phyloP scores from a whole-genome alignment of 2,113 vertebrate genomes.

The Stegastes partitus region DNA sequence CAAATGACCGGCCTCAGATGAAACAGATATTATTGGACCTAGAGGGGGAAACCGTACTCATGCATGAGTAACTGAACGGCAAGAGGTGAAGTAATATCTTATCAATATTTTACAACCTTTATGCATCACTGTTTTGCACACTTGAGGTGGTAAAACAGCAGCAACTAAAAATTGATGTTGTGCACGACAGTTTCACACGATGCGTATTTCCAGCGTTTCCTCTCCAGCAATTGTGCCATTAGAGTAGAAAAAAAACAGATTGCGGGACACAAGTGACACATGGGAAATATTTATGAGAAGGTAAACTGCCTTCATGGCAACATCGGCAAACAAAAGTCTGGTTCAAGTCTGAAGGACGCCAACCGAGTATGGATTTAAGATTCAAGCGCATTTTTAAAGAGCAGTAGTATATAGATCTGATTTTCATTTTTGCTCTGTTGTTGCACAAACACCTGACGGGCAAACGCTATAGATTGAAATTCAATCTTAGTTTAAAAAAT shows the following conservation, averaged over 20 bases:
- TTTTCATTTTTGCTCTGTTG: neutral
- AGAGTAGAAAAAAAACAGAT: conserved; percentile 2
- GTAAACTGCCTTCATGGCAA: conserved; percentile 3
- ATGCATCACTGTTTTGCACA: conserved; percentile 1
- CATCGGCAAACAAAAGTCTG: conserved; percentile 11
- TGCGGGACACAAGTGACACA: neutral
- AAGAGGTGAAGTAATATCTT: neutral
- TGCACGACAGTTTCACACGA: neutral
- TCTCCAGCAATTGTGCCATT: neutral
- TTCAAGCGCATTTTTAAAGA: neutral
- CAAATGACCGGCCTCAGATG: neutral
- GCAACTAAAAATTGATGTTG: conserved; percentile 7
- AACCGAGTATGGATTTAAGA: neutral
- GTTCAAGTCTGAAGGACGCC: neutral
- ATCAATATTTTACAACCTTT: conserved; percentile 18
- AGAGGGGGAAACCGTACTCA: neutral
- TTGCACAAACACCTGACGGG: neutral
- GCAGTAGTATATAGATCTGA: conserved; percentile 9
- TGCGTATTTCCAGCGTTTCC: neutral
- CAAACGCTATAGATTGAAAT: neutral
- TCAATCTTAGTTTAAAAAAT: neutral
- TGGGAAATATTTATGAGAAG: conserved; percentile 35
- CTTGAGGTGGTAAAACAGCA: neutral
- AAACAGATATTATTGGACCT: neutral
- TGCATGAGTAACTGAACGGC: neutral